phyloP scores from a whole-genome alignment of 2,797 vertebrate genomes.

The Prionace glauca region DNA sequence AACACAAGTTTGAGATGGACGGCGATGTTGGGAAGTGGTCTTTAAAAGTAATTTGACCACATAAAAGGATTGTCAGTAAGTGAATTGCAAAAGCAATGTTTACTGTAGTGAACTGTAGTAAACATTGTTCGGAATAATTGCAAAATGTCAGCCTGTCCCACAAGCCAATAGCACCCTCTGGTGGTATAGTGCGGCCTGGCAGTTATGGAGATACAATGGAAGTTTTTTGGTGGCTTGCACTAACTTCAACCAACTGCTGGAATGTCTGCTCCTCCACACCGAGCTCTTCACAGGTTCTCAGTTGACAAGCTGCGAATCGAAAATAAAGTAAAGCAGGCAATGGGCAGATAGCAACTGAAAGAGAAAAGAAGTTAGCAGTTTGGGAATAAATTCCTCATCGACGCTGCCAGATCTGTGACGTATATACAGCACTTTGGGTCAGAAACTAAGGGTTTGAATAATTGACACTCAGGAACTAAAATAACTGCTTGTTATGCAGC shows the following conservation, averaged over 20 bases:
- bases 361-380: background rate
- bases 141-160: background rate
- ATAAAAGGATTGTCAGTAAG: background rate
- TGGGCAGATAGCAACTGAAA: background rate
- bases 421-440: background rate
- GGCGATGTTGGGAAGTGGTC: background rate
- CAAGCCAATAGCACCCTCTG: background rate
- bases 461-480: background rate
- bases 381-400: background rate
- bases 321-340: conserved; percentile 8
- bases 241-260: background rate
- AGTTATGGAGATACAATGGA: background rate
- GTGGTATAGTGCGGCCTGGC: background rate
- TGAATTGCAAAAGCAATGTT: background rate
- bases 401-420: background rate
- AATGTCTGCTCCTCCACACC: background rate
- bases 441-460: background rate
- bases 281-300: background rate
- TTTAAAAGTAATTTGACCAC: background rate
- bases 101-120: no score
- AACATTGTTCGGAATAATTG: background rate
- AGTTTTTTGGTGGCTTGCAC: background rate
- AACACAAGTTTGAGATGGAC: background rate
- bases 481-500: background rate
- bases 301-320: background rate